Base-by-base conservation (phyloP, 2,888 invertebrate species). In the Pyrocoelia pectoralis region DNA sequence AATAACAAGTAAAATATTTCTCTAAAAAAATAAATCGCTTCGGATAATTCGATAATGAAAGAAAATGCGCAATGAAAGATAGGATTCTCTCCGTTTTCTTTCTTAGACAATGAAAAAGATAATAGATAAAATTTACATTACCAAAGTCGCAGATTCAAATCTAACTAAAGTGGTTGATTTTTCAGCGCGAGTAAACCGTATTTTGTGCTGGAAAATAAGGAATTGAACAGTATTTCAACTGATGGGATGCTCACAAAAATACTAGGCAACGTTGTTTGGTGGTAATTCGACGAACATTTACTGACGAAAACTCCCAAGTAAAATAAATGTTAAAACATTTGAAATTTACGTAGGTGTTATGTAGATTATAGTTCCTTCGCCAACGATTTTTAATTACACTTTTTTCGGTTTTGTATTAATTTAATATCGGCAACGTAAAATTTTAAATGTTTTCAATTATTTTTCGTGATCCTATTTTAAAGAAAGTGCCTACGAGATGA, bases 71-170 rank as follows among this genome's bases (percentile, higher is more conserved):
- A 33, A 10, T 33, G 9, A 6, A 33, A n/a, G 33, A 33, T 33
- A 33, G 33, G 2, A 33, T 33, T n/a, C n/a, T n/a, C 10, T 8
- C 8, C 8, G n/a, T 33, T n/a, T n/a, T 8, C 33, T 33, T 24
- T 33, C 33, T 33, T 33, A 33, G 33, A 33, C 33, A 33, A 33
- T 33, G 33, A 33, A 33, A 33, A 33, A 33, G 33, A n/a, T 33
- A 33, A 33, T 33, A 33, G 33, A 33, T 33, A 33, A 33, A 33
- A n/a, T n/a, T 6, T 33, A n/a, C 33, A 33, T 33, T 33, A 33
- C 33, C 33, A 33, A 33, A 33, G n/a, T 33, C 33, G n/a, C 10
- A 33, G 33, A 33, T 33, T 33, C 33, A 33, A 33, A 33, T 33
- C 33, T 33, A 10, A 33, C 10, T 33, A 33, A 33, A 33, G 33